A percentile compares a stretch with the other conserved stretches of the same genome.
These are phyloP conservation scores for Clunio marinus DNA, from an alignment of 2,888 invertebrate species.

Conservation along the genomic window DNA sequence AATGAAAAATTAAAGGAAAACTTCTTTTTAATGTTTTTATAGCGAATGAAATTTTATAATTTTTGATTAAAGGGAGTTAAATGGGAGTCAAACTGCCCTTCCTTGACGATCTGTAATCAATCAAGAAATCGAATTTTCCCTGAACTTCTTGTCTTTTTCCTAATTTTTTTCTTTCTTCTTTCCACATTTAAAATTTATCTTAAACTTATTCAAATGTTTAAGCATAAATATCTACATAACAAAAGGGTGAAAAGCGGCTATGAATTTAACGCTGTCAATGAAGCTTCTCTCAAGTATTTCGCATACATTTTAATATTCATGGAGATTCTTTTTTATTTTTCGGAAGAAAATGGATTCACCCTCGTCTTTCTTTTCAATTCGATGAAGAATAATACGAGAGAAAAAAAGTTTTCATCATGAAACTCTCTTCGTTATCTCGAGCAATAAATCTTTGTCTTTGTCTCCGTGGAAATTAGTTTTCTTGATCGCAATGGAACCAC, in stretches of 20 bases:
- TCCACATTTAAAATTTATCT: slow-evolving; percentile 39
- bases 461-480: slow-evolving; percentile 30
- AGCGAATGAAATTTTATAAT: too few relatives aligned
- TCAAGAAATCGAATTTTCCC: background rate
- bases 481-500: background rate
- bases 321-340: slow-evolving; percentile 2
- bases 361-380: too few relatives aligned
- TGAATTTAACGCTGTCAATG: background rate
- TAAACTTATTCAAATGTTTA: slow-evolving; percentile 19
- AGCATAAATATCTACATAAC: too few relatives aligned
- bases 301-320: slow-evolving; percentile 36
- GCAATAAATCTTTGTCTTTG: slow-evolving; percentile 33
- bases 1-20: background rate
- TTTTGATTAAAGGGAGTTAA: too few relatives aligned
- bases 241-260: slow-evolving; percentile 13
- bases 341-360: background rate
- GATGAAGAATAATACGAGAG: background rate
- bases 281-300: background rate
- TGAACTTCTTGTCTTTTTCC: too few relatives aligned
- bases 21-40: background rate
- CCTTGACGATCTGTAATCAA: too few relatives aligned
- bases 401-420: background rate
- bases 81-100: too few relatives aligned
- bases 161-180: slow-evolving; percentile 5
- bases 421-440: slow-evolving; percentile 1